Percentiles rank a stretch among this genome's conserved stretches.
Conservation (phyloP, 2,113 vertebrate species). For the Oxyura jamaicensis region DNA sequence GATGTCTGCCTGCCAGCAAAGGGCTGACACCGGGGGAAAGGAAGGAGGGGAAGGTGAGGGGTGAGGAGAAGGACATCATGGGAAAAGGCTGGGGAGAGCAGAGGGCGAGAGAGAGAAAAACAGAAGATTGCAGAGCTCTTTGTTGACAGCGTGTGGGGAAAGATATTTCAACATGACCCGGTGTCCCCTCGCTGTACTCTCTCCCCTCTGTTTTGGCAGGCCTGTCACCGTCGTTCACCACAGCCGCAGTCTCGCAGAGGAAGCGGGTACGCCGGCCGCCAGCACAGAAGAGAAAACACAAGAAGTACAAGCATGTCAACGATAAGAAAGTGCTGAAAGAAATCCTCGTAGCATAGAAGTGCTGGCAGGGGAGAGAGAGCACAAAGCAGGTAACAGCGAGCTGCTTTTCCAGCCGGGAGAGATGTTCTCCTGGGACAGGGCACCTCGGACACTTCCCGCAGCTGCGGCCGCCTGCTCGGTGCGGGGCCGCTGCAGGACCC, state of each 20-base stretch:
- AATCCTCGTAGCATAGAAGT: slow-evolving; percentile 78
- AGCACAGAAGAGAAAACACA: slow-evolving; percentile 80
- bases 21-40: neutral
- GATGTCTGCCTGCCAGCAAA: neutral
- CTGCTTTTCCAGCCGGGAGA: neutral
- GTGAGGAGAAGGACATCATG: neutral
- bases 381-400: slow-evolving; percentile 73
- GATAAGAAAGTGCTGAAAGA: slow-evolving; percentile 81
- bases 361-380: slow-evolving; percentile 58
- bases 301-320: slow-evolving; percentile 83
- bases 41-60: slow-evolving; percentile 7
- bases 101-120: slow-evolving; percentile 15
- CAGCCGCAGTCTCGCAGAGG: slow-evolving; percentile 51
- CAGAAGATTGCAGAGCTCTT: neutral
- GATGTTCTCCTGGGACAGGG: neutral
- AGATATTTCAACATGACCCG: neutral
- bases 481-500: neutral
- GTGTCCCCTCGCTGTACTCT: neutral
- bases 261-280: slow-evolving; percentile 73
- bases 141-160: neutral
- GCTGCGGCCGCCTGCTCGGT: rapidly evolving
- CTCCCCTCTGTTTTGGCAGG: slow-evolving; percentile 66
- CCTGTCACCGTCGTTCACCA: slow-evolving; percentile 52
- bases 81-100: neutral
- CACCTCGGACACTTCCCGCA: neutral